Percentiles rank a stretch among this genome's conserved stretches.
Conservation (phyloP, 2,113 vertebrate species). For the Psettodes erumei region DNA sequence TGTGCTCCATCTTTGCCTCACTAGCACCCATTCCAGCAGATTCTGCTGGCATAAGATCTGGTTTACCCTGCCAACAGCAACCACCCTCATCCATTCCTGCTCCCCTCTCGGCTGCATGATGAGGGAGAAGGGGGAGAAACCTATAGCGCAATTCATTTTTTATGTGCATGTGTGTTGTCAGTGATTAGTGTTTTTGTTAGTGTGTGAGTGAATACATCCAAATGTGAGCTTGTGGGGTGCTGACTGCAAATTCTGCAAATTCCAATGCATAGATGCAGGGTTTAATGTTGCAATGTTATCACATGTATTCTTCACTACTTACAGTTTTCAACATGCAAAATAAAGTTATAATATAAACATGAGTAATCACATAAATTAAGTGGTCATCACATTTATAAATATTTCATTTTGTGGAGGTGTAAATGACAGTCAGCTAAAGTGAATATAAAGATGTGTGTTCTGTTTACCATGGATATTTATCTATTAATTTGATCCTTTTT, state of each 20-base stretch:
- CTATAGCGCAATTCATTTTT: conserved; percentile 43
- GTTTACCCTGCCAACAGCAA: conserved; percentile 63
- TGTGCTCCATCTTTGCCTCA: conserved; percentile 26
- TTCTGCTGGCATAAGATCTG: conserved; percentile 69
- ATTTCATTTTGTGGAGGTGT: not conserved
- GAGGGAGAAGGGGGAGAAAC: conserved; percentile 42
- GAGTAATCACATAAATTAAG: conserved; percentile 22
- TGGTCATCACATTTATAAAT: conserved; percentile 35
- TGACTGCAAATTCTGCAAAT: conserved; percentile 26
- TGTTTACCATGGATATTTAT: conserved; percentile 1
- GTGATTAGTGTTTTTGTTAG: conserved; percentile 39
- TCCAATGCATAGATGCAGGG: not conserved
- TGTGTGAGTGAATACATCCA: conserved; percentile 31
- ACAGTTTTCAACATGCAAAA: conserved; percentile 7
- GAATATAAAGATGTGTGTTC: not conserved
- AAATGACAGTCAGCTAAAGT: not conserved
- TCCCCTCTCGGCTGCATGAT: conserved; percentile 34
- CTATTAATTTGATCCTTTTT: not conserved
- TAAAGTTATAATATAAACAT: conserved; percentile 22
- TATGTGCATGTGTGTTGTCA: conserved; percentile 43
- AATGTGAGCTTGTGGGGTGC: conserved; percentile 2
- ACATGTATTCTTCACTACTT: conserved; percentile 26
- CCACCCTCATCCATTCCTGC: conserved; percentile 57
- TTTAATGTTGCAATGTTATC: conserved; percentile 3
- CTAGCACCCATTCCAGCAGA: conserved; percentile 76